These are phyloP conservation scores for Rhabdophis nuchalis DNA, from an alignment of 2,797 vertebrate genomes.

Conservation along the genomic window DNA sequence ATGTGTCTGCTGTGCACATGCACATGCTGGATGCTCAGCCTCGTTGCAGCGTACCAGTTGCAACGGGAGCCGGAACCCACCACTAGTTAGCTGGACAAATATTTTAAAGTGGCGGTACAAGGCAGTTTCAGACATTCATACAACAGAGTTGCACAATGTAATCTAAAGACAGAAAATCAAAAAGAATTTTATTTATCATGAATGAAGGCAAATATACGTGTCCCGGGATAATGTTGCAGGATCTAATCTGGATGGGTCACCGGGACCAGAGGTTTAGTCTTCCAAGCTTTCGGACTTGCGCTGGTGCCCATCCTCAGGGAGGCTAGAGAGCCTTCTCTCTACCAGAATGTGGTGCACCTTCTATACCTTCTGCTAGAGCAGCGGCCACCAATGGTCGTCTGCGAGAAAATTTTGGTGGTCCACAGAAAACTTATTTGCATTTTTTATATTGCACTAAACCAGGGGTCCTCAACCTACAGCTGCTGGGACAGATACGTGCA, in stretches of 20 bases:
- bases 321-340: neutral
- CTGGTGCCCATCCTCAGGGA: neutral
- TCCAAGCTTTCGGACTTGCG: neutral
- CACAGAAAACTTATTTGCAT: no score
- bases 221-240: neutral
- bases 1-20: no score
- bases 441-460: no score
- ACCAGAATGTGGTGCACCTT: neutral
- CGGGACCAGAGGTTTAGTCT: neutral
- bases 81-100: neutral
- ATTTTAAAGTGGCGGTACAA: neutral
- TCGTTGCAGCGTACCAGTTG: no score
- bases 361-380: neutral
- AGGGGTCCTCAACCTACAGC: no score
- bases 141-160: neutral
- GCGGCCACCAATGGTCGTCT: no score
- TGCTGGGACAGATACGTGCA: no score
- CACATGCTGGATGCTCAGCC: no score
- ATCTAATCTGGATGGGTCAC: neutral
- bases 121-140: neutral
- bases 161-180: neutral
- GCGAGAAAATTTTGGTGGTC: no score
- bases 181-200: neutral
- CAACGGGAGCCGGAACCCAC: no score
- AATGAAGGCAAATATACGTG: neutral